A percentile compares a stretch with the other conserved stretches of the same genome.
These are phyloP conservation scores for Hippocampus barbouri DNA, from an alignment of 2,113 vertebrate genomes.

Conservation along the genomic window DNA sequence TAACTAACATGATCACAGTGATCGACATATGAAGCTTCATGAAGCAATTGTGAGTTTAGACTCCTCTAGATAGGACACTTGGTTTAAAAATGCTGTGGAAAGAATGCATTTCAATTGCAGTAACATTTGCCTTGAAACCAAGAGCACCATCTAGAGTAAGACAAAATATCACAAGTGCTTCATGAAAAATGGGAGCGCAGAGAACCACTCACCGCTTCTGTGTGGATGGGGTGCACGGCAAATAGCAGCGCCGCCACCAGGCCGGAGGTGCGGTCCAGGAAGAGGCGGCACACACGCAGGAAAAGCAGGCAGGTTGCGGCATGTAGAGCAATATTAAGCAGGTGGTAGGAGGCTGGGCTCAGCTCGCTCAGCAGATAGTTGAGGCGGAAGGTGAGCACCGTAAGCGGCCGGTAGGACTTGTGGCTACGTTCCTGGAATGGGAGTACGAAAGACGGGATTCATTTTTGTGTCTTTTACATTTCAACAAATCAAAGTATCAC, in stretches of 20 bases:
- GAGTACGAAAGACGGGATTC: constrained; percentile 14
- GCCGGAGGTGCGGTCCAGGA: constrained; percentile 82
- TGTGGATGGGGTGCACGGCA: constrained; percentile 93
- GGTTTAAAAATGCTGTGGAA: too few relatives aligned
- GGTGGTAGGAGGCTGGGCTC: constrained; percentile 89
- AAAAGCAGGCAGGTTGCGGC: constrained; percentile 85
- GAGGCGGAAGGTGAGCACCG: constrained; percentile 92
- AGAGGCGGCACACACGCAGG: constrained; percentile 87
- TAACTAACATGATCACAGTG: too few relatives aligned
- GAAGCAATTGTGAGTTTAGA: too few relatives aligned
- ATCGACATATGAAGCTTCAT: too few relatives aligned
- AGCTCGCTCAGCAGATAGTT: constrained; percentile 94
- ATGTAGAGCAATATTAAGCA: constrained; percentile 87
- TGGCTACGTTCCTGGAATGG: constrained; percentile 88
- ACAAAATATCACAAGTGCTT: too few relatives aligned
- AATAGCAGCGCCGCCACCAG: constrained; percentile 87
- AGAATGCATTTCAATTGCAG: too few relatives aligned
- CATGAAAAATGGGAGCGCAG: not conserved
- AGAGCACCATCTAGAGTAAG: too few relatives aligned
- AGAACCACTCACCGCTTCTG: constrained; percentile 87
- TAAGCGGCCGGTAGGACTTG: constrained; percentile 94
- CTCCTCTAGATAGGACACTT: too few relatives aligned
- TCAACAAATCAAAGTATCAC: too few relatives aligned
- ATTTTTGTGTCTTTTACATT: not conserved
- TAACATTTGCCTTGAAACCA: too few relatives aligned